These are phyloP conservation scores for Rhinoraja longicauda DNA, from an alignment of 2,797 vertebrate genomes.

Conservation along the genomic window DNA sequence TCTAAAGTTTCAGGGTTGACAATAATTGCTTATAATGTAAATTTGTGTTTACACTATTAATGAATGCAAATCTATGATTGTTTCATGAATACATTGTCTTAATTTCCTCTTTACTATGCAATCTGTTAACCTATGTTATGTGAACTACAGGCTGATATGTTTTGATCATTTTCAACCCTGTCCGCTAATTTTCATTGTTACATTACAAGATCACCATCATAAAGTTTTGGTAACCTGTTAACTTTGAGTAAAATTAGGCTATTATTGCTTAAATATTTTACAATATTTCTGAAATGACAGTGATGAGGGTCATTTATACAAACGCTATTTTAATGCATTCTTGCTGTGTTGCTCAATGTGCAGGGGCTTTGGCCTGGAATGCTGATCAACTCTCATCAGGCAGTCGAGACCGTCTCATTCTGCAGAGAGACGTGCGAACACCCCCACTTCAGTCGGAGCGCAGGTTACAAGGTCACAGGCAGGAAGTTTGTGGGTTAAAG, in stretches of 20 bases:
- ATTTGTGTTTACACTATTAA: background rate
- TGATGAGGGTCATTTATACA: background rate
- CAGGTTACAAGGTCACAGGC: constrained; percentile 69
- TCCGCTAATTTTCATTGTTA: background rate
- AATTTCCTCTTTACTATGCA: too few relatives aligned
- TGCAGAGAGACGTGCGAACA: constrained; percentile 67
- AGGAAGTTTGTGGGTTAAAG: constrained; percentile 74
- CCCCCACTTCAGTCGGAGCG: constrained; percentile 60
- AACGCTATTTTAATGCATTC: background rate
- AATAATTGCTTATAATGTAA: background rate
- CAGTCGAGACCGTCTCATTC: constrained; percentile 70
- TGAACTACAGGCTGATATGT: background rate
- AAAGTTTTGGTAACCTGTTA: background rate
- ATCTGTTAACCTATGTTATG: background rate
- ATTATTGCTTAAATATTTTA: background rate
- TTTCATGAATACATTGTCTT: background rate
- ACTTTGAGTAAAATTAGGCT: background rate
- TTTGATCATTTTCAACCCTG: background rate
- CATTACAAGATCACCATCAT: background rate
- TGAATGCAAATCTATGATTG: background rate
- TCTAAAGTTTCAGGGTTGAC: background rate
- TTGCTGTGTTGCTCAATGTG: background rate
- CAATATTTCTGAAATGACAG: background rate
- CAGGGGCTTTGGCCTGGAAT: constrained; percentile 74
- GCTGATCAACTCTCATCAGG: constrained; percentile 74